Base-by-base conservation (phyloP, 1,140 invertebrate genomes). In the Acyrthosiphon pisum region DNA sequence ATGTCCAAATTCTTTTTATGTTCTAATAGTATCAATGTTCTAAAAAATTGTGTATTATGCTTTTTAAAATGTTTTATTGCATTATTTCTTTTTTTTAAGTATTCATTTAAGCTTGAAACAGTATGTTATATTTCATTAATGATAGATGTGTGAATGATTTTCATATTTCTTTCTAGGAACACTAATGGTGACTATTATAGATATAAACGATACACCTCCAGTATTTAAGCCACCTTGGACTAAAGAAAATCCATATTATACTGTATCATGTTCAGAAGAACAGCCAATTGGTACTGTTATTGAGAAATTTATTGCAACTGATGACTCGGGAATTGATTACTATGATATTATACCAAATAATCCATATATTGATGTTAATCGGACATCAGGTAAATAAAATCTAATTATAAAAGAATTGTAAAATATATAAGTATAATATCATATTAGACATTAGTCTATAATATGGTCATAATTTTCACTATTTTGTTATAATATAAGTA, bases 141-240 rank as follows among this genome's bases (percentile, higher is more conserved):
- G 2, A 44, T 84, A 46, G 4, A 91, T 8, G 37, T 87, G 48
- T 93, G 2, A 46, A 92, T 94, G n/a, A 87, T 48, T n/a, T 48
- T 87, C 30, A n/a, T 46, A n/a, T 87, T n/a, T n/a, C n/a, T n/a
- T 94, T 94, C 50, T 95, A 97, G 98, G 98, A 48, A 96, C 97
- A 91, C 95, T 99, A 11, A 97, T 98, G 93, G 97, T 99, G 46
- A 98, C 97, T 6, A 97, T 99, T 84, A 97, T 98, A 56, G 98
- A 99, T 95, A 97, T 97, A 35, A 97, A 97, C 95, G 96, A 96
- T 94, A 96, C 96, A 93, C 95, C 96, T 7, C 97, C 97, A 22
- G 95, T 95, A 94, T 98, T 98, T 94, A 94, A 96, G 92, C 95
- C 96, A 89, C 97, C 97, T 0, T 97, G 97, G 97, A 97, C 97